Percentiles rank a stretch among this genome's conserved stretches.
These are phyloP conservation scores for Xanthia icteritia DNA, from an alignment of 2,888 invertebrate genomes.

Conservation along the genomic window DNA sequence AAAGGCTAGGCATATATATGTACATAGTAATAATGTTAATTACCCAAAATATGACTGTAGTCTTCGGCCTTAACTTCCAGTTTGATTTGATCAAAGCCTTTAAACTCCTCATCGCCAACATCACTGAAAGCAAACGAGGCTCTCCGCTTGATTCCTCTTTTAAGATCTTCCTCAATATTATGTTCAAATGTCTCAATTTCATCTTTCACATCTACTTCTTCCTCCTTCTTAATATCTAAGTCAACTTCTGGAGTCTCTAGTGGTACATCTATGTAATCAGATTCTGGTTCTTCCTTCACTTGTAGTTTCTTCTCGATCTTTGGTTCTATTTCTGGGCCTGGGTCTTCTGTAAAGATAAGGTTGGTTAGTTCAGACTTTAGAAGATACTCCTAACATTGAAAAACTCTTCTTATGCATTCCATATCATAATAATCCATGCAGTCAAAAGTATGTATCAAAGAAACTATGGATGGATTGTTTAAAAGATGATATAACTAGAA, in stretches of 20 bases:
- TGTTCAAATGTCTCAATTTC: conserved; percentile 48
- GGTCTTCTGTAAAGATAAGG: conserved; percentile 49
- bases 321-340: conserved; percentile 49
- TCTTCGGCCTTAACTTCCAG: conserved; percentile 70
- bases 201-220: conserved; percentile 44
- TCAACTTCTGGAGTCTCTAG: conserved; percentile 19
- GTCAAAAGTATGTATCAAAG: not conserved
- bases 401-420: not conserved
- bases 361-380: not conserved
- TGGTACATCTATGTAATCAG: conserved; percentile 49
- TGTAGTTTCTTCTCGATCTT: conserved; percentile 7
- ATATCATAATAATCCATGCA: not conserved
- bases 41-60: conserved; percentile 80
- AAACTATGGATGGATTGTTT: not conserved
- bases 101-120: conserved; percentile 78
- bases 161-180: conserved; percentile 65
- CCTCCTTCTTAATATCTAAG: conserved; percentile 46
- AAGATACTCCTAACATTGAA: not conserved
- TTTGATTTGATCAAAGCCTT: conserved; percentile 80
- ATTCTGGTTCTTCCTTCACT: conserved; percentile 49
- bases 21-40: conserved; percentile 22
- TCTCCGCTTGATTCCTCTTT: conserved; percentile 81
- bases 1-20: too few relatives aligned
- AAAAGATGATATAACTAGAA: not conserved
- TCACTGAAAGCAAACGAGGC: conserved; percentile 84